Conservation (phyloP, 2,888 invertebrate genomes). For the Hirtodrosophila cameraria region DNA sequence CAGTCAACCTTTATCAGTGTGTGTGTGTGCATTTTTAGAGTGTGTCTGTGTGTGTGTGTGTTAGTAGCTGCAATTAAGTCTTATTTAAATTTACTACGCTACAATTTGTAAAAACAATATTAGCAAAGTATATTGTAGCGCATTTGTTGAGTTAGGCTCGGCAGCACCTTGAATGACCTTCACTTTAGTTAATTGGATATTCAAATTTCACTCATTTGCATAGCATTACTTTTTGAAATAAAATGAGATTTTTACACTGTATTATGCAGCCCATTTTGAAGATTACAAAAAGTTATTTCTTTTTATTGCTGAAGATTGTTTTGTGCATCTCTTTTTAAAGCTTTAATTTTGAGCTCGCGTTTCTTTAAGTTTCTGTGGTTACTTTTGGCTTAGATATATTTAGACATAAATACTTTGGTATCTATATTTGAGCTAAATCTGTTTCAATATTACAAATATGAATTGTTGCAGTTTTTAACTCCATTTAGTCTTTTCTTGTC, state of each 20-base stretch:
- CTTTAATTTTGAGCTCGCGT: neutral
- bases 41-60: slow-evolving; percentile 7
- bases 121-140: slow-evolving; percentile 9
- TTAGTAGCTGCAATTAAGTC: slow-evolving; percentile 39
- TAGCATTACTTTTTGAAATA: neutral
- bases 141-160: slow-evolving; percentile 5
- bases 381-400: no score
- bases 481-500: no score
- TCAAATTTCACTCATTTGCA: slow-evolving; percentile 20
- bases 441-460: no score
- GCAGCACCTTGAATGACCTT: slow-evolving; percentile 13
- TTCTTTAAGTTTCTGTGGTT: neutral
- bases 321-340: no score
- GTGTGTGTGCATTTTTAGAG: neutral
- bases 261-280: neutral
- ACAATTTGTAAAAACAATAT: slow-evolving; percentile 11
- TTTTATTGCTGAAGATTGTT: no score
- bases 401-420: no score
- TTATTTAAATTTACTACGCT: slow-evolving; percentile 36
- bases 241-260: no score
- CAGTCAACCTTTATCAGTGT: slow-evolving; percentile 19
- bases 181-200: slow-evolving; percentile 9
- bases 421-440: no score
- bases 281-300: no score
- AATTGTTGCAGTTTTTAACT: no score